Percentiles rank a stretch among this genome's conserved stretches.
Conservation (phyloP, 2,797 vertebrate genomes). For the Astyanax mexicanus region DNA sequence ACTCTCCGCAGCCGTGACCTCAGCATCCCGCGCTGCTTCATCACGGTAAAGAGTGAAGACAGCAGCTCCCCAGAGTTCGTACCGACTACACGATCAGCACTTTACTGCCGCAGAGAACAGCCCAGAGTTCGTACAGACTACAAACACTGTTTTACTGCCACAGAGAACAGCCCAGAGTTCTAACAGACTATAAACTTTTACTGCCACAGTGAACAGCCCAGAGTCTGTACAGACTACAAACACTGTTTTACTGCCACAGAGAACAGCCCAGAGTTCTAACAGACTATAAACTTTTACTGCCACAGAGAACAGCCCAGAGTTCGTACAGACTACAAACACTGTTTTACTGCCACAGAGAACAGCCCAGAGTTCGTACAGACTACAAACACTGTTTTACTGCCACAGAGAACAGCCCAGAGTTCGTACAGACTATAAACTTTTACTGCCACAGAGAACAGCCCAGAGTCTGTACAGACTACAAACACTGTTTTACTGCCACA, state of each 20-base stretch:
- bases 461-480: background rate
- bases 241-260: background rate
- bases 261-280: no score
- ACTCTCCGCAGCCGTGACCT: slow-evolving; percentile 42
- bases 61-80: background rate
- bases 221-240: background rate
- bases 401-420: background rate
- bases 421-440: no score
- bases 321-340: no score
- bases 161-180: background rate
- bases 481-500: no score
- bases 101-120: no score
- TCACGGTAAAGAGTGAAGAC: background rate
- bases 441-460: background rate
- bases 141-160: no score
- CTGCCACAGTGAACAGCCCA: background rate
- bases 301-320: background rate
- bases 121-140: no score
- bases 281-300: no score
- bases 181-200: no score
- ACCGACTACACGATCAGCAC: background rate
- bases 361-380: no score
- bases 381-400: no score
- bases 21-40: slow-evolving; percentile 59
- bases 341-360: background rate